phyloP scores from a whole-genome alignment of 2,797 vertebrate genomes.

The Notolabrus celidotus region DNA sequence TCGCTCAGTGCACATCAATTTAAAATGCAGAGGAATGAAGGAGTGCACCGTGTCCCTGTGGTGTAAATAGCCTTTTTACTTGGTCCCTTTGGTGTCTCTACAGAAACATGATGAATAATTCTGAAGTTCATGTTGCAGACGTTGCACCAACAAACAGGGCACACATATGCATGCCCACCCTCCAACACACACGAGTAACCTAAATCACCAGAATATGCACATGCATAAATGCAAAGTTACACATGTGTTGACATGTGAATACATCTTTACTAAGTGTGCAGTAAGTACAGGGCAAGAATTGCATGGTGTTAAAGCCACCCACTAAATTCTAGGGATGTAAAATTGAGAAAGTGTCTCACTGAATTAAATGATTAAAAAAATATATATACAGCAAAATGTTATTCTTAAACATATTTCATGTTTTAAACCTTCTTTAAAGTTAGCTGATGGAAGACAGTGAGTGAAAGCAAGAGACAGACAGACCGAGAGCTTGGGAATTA shows the following conservation, averaged over 20 bases:
- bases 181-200: background rate
- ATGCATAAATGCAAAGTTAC: slow-evolving; percentile 58
- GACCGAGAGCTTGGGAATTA: too few relatives aligned
- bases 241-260: slow-evolving; percentile 64
- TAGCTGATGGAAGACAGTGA: too few relatives aligned
- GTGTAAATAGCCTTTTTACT: slow-evolving; percentile 65
- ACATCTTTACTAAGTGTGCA: slow-evolving; percentile 55
- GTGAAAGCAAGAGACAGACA: too few relatives aligned
- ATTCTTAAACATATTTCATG: too few relatives aligned
- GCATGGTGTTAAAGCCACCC: slow-evolving; percentile 53
- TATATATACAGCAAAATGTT: too few relatives aligned
- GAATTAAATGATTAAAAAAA: too few relatives aligned
- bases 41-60: slow-evolving; percentile 41
- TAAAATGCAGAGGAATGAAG: slow-evolving; percentile 48
- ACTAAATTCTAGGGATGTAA: too few relatives aligned
- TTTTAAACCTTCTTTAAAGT: too few relatives aligned
- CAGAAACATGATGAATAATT: slow-evolving; percentile 70
- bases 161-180: slow-evolving; percentile 17
- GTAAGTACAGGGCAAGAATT: slow-evolving; percentile 49
- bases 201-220: slow-evolving; percentile 53
- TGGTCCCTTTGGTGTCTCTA: slow-evolving; percentile 57
- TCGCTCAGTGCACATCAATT: slow-evolving; percentile 42
- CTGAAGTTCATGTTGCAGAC: slow-evolving; percentile 70
- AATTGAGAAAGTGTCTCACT: too few relatives aligned
- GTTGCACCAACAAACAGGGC: slow-evolving; percentile 57